Percentiles rank a stretch among this genome's conserved stretches.
phyloP scores from a whole-genome alignment of 2,888 invertebrate species.

The Ophion costatus region DNA sequence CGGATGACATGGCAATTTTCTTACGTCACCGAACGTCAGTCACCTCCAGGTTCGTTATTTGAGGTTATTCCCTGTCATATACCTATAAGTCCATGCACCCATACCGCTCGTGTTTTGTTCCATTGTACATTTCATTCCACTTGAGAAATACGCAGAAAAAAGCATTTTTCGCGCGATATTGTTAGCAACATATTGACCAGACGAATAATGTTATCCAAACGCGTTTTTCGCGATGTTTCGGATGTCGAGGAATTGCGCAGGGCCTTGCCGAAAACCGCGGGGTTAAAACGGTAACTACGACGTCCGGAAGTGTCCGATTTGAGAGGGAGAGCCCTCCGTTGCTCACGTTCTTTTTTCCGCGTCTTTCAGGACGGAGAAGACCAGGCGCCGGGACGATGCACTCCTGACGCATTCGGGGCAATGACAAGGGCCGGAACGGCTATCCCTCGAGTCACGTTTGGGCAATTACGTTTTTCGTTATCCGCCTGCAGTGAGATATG shows the following conservation, averaged over 20 bases:
- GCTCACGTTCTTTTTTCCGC: slow-evolving; percentile 1
- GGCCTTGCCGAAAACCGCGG: not conserved
- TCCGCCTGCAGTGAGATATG: slow-evolving; percentile 71
- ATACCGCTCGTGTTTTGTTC: not conserved
- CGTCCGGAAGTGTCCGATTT: not conserved
- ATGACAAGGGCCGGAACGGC: slow-evolving; percentile 54
- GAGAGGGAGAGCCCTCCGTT: too few species aligned
- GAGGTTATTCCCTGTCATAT: not conserved
- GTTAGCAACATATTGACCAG: too few species aligned
- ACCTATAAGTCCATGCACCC: too few species aligned
- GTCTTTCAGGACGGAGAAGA: slow-evolving; percentile 1
- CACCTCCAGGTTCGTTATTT: not conserved
- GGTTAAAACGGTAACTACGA: not conserved
- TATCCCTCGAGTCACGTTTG: slow-evolving; percentile 78
- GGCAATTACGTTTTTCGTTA: slow-evolving; percentile 79
- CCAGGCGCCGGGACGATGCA: not conserved
- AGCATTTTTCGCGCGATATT: too few species aligned
- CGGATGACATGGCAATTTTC: slow-evolving; percentile 2
- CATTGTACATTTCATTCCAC: not conserved
- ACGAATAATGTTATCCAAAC: too few species aligned
- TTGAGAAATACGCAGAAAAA: not conserved
- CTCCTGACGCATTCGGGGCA: not conserved
- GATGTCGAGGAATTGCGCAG: not conserved
- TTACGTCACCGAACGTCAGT: not conserved
- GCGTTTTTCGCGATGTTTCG: too few species aligned